Percentiles rank a stretch among this genome's conserved stretches.
Evolutionary conservation across 2,888 invertebrate genomes (phyloP).

Genomic region (Synanthedon tipuliformis): DNA sequence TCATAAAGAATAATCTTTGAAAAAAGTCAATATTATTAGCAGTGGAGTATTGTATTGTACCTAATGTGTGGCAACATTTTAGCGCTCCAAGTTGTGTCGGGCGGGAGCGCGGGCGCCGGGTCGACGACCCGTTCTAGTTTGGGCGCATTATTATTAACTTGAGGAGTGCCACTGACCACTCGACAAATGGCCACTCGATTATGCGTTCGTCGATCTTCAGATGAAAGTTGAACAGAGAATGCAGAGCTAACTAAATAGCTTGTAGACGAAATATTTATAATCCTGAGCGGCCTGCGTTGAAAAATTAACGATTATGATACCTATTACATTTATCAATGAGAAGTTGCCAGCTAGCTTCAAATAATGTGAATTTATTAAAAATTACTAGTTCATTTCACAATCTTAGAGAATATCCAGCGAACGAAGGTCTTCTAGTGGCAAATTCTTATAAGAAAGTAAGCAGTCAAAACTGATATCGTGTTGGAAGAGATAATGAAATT

Average conservation of each 20-base stretch:
- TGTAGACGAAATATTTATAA: background rate
- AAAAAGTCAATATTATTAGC: too few relatives aligned
- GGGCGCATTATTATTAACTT: conserved; percentile 67
- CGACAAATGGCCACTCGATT: conserved; percentile 32
- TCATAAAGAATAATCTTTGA: too few relatives aligned
- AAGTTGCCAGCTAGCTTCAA: background rate
- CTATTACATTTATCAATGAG: background rate
- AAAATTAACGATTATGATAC: background rate
- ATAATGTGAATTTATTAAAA: background rate
- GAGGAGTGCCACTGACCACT: conserved; percentile 40
- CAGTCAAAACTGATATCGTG: background rate
- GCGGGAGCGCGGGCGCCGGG: conserved; percentile 53
- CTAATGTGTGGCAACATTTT: conserved; percentile 34
- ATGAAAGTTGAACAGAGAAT: background rate
- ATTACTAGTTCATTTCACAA: background rate
- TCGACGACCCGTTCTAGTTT: conserved; percentile 68
- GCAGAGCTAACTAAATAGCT: background rate
- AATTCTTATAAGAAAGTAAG: background rate
- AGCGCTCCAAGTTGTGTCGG: conserved; percentile 39
- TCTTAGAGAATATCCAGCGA: background rate
- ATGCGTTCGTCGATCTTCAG: conserved; percentile 7
- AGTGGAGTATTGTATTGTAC: too few relatives aligned
- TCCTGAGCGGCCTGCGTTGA: background rate
- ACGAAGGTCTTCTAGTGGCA: background rate
- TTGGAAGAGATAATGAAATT: conserved; percentile 6